phyloP scores from a whole-genome alignment of 2,797 vertebrate genomes.

The Phylloscopus collybita region DNA sequence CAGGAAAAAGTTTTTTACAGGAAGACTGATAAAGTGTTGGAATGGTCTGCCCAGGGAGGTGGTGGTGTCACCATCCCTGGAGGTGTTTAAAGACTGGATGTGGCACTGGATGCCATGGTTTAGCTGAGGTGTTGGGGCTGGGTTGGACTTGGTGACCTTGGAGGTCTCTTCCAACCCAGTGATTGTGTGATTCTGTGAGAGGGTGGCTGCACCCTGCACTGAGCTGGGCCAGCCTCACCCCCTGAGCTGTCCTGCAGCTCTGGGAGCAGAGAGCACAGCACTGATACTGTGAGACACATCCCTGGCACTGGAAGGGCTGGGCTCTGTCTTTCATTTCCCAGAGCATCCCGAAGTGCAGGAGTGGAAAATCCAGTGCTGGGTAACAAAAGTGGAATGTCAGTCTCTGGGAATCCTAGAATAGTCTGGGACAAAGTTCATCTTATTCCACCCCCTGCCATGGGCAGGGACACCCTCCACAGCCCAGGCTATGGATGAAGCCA shows the following conservation, averaged over 20 bases:
- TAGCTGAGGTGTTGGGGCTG: too few species aligned
- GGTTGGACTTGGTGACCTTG: too few species aligned
- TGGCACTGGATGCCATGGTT: too few species aligned
- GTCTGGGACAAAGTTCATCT: background rate
- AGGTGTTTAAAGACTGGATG: too few species aligned
- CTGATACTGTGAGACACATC: accelerated
- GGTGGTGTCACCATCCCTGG: too few species aligned
- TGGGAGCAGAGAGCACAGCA: background rate
- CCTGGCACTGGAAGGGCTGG: background rate
- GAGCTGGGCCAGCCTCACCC: background rate
- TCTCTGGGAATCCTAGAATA: background rate
- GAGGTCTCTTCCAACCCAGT: too few species aligned
- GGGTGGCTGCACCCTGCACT: background rate
- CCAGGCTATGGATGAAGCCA: background rate
- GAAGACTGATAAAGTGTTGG: too few species aligned
- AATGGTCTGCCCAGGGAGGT: too few species aligned
- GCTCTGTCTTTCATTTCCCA: background rate
- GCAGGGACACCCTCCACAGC: background rate
- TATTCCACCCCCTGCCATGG: background rate
- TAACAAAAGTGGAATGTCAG: background rate
- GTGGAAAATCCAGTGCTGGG: background rate
- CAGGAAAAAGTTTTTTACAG: too few species aligned
- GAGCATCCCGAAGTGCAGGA: background rate
- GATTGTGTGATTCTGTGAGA: background rate
- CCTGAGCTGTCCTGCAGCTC: background rate